Evolutionary conservation across 1,140 invertebrate genomes (phyloP).

Genomic region (Caenorhabditis tropicalis): DNA sequence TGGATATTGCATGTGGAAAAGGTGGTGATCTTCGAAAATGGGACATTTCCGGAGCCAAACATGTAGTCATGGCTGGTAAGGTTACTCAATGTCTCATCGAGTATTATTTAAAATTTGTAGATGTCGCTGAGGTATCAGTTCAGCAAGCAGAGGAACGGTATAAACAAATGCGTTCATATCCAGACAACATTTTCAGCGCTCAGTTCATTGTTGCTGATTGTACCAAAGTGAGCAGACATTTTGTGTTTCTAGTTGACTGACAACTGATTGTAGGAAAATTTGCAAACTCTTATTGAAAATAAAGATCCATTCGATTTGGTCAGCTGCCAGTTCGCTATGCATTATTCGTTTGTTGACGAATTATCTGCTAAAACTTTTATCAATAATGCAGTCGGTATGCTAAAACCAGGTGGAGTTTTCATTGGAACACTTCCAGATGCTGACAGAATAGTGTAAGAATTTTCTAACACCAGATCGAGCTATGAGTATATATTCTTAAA

Average conservation of each 20-base stretch:
- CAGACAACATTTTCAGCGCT: constrained; percentile 74
- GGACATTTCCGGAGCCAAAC: constrained; percentile 82
- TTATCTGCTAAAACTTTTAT: constrained; percentile 91
- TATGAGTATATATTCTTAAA: constrained; percentile 45
- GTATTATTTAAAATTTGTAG: constrained; percentile 75
- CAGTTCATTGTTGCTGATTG: constrained; percentile 88
- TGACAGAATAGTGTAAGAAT: constrained; percentile 83
- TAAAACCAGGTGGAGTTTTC: constrained; percentile 89
- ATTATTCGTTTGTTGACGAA: constrained; percentile 91
- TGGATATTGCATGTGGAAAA: constrained; percentile 84
- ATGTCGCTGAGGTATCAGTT: constrained; percentile 90
- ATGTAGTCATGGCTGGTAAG: constrained; percentile 84
- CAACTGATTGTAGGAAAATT: constrained; percentile 74
- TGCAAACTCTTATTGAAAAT: constrained; percentile 80
- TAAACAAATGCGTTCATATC: constrained; percentile 72
- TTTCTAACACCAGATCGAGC: not conserved
- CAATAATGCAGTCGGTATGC: constrained; percentile 86
- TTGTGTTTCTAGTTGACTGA: not conserved
- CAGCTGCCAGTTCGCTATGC: constrained; percentile 95
- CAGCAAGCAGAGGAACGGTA: constrained; percentile 80
- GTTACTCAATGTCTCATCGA: not conserved
- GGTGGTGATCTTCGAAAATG: constrained; percentile 96
- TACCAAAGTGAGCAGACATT: constrained; percentile 73
- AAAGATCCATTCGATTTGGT: constrained; percentile 85
- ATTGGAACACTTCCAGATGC: constrained; percentile 95